Evolutionary conservation across 2,797 vertebrate species (phyloP).

Genomic region (Oreochromis mossambicus): DNA sequence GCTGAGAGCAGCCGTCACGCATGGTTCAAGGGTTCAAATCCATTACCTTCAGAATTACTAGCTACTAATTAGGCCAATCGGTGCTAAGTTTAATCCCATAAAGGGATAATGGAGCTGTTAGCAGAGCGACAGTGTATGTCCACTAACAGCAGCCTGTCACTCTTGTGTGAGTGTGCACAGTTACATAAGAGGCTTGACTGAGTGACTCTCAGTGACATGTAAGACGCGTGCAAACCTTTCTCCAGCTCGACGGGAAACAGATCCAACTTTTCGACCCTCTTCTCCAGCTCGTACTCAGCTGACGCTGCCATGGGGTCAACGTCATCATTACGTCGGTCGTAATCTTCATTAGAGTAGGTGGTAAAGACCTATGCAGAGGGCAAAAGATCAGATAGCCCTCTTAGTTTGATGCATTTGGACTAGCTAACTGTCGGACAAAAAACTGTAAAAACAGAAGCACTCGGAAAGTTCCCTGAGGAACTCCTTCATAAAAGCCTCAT

Average conservation of each 20-base stretch:
- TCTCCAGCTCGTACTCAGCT: slow-evolving; percentile 96
- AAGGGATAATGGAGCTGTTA: slow-evolving; percentile 47
- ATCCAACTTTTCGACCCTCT: slow-evolving; percentile 93
- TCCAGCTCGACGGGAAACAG: slow-evolving; percentile 95
- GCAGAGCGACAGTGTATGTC: slow-evolving; percentile 29
- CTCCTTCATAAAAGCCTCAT: not conserved
- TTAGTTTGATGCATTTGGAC: not conserved
- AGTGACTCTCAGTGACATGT: slow-evolving; percentile 28
- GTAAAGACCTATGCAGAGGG: slow-evolving; percentile 85
- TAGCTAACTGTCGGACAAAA: not conserved
- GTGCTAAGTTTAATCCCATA: slow-evolving; percentile 61
- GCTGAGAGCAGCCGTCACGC: slow-evolving; percentile 18
- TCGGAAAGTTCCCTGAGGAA: not conserved
- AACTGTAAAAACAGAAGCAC: not conserved
- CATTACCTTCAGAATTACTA: slow-evolving; percentile 39
- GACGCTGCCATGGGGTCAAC: slow-evolving; percentile 98
- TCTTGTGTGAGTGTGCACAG: not conserved
- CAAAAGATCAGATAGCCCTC: not conserved
- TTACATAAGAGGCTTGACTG: slow-evolving; percentile 51
- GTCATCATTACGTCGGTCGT: slow-evolving; percentile 93
- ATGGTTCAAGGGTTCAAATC: slow-evolving; percentile 36
- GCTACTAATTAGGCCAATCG: slow-evolving; percentile 70
- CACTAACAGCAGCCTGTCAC: not conserved
- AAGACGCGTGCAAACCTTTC: slow-evolving; percentile 79
- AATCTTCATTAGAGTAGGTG: slow-evolving; percentile 95